Base-by-base conservation (phyloP, 2,797 vertebrate genomes). In the Emydoidea blandingii region DNA sequence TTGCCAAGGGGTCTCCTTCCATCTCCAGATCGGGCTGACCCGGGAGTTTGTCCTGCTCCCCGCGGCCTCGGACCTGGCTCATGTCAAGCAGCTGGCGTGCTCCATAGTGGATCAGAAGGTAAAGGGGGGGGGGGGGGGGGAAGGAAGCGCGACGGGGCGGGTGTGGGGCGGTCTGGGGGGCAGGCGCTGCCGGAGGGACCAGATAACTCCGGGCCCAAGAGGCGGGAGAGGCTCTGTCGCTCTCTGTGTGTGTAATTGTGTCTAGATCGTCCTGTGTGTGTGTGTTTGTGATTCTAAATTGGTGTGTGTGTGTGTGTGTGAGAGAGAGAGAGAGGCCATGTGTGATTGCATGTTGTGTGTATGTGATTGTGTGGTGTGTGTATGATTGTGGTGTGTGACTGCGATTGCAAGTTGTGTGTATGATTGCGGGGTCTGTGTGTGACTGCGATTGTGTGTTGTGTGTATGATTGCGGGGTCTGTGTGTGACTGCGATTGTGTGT, bases 61-160 rank as follows among this genome's bases (percentile, higher is more conserved):
- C 4, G 98, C 98, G 37, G 97, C 97, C 25, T 98, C 98, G 2
- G 99, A 99, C 97, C 92, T 99, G 97, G 99, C 99, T 79, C 99
- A 99, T 23, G 98, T 99, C 89, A 99, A 99, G 92, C 99, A 99
- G 89, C 98, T 99, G 5, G 99, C 99, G 95, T 99, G 99, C 96
- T 99, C 99, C 93, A 99, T 99, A 81, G 99, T 99, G 89, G 99
- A 99, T 97, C 99, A 99, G 97, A 99, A 99, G 99, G 99, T 99
- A 97, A 84, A 90, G n/a, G 76, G 27, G 12, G 12, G 29, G 76
- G 27, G 12, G 12, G 29, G 81, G 23, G 11, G 18, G 27, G 41
- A 8, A 12, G 37, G 19, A 49, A 7, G 15, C 4, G 16, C 8
- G 52, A 34, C 6, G 50, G 5, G 8, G 31, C 3, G 15, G 56